Base-by-base conservation (phyloP, 2,888 invertebrate species). In the Nysson spinosus region DNA sequence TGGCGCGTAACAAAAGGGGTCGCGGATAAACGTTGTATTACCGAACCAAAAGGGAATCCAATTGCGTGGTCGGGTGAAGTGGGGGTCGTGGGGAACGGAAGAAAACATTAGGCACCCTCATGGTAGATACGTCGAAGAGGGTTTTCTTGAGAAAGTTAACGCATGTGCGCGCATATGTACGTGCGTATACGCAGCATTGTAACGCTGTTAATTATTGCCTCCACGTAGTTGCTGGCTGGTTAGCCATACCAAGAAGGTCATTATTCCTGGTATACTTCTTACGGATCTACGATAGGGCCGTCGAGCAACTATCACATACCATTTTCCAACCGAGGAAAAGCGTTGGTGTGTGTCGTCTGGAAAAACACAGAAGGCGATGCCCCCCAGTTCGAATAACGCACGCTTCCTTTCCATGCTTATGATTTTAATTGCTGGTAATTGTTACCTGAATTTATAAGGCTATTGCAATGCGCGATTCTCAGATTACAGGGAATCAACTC, bases 241-340 rank as follows among this genome's bases (percentile, higher is more conserved):
- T 85, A 85, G 81, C 82, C 80, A 79, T 83, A 81, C 79, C 80
- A 80, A 82, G 82, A 84, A 83, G 81, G 81, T 84, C 81, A 83
- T 85, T 85, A 83, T 81, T 77, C 77, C 77, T 78, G 71, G 65
- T 72, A 69, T 67, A 69, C 73, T 77, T 78, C 77, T 80, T 78
- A 72, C 76, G 54, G 62, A 70, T 66, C 65, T 58, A 63, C 66
- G 77, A 81, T 81, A 75, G 72, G n/a, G 65, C 69, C 54, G 68
- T 67, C 67, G 68, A 43, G 67, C 61, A 57, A 60, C 40, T 56
- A n/a, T n/a, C n/a, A n/a, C n/a, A n/a, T n/a, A n/a, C 37, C 49
- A 43, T 56, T 42, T 58, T 47, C 34, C 47, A 54, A 20, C 39
- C n/a, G 57, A 62, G 75, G 69, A 75, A 77, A 77, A 77, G 63